A percentile compares a stretch with the other conserved stretches of the same genome.
Conservation (phyloP, 2,888 invertebrate genomes). For the Ennomos quercinarius region DNA sequence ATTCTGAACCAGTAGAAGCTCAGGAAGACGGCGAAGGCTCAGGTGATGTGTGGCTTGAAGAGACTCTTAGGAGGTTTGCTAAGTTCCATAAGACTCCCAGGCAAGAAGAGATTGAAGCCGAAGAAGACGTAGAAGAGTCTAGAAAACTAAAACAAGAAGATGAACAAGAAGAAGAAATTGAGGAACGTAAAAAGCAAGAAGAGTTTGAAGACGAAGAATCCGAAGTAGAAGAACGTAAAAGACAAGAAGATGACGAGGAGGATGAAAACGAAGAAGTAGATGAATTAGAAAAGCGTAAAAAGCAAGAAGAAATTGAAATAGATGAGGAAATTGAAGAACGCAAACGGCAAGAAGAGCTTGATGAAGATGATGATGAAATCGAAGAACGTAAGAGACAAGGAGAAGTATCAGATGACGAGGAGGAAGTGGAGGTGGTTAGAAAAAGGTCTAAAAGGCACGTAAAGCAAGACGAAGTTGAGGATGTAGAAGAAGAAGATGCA, state of each 20-base stretch:
- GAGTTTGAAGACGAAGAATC: neutral
- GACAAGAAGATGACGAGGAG: conserved; percentile 13
- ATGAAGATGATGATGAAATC: conserved; percentile 14
- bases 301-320: conserved; percentile 17
- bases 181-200: conserved; percentile 20
- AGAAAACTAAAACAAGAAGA: conserved; percentile 20
- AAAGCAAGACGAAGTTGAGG: conserved; percentile 20
- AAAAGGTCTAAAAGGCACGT: conserved; percentile 17
- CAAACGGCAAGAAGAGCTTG: conserved; percentile 30
- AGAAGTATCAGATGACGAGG: conserved; percentile 11
- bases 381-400: conserved; percentile 16
- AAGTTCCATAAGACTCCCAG: conserved; percentile 38
- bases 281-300: conserved; percentile 10
- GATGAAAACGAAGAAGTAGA: neutral
- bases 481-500: conserved; percentile 21
- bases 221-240: conserved; percentile 6
- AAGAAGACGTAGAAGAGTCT: conserved; percentile 37
- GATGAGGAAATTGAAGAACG: conserved; percentile 12
- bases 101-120: conserved; percentile 47
- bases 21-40: conserved; percentile 47
- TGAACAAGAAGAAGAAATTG: conserved; percentile 24
- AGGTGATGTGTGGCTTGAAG: conserved; percentile 52
- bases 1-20: conserved; percentile 65
- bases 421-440: conserved; percentile 10
- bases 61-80: conserved; percentile 43